Percentiles rank a stretch among this genome's conserved stretches.
Conservation (phyloP, 2,113 vertebrate genomes). For the Mandrillus leucophaeus region DNA sequence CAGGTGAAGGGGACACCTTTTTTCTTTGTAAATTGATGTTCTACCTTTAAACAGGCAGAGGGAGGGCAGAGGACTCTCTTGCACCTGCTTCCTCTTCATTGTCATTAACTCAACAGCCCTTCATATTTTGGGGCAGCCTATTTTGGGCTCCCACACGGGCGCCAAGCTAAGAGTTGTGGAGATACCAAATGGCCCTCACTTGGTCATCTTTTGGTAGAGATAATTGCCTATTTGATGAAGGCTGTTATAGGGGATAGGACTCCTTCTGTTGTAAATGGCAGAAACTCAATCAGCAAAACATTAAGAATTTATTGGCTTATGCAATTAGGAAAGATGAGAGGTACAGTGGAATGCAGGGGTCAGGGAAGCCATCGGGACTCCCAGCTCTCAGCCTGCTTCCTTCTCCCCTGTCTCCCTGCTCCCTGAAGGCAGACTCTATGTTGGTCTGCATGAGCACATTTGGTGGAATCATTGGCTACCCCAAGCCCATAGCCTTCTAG, state of each 20-base stretch:
- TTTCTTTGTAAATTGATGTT: neutral
- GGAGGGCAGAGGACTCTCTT: neutral
- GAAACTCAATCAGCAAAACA: neutral
- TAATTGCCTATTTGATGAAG: neutral
- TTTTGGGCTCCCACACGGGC: neutral
- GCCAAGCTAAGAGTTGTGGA: neutral
- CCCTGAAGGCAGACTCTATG: neutral
- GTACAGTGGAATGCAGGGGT: no score
- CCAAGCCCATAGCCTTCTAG: no score
- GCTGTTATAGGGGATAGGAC: no score
- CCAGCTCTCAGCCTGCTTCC: neutral
- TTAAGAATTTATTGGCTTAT: neutral
- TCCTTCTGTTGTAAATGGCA: neutral
- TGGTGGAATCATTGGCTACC: no score
- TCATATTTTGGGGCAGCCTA: neutral
- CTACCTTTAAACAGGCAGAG: neutral
- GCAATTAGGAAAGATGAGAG: neutral
- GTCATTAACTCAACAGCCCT: neutral
- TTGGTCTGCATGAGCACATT: neutral
- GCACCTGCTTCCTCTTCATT: neutral
- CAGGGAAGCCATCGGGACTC: neutral
- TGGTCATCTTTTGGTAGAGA: neutral
- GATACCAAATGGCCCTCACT: neutral
- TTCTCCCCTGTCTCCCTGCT: fast-evolving
- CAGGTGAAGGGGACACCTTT: no score